Evolutionary conservation across 2,797 vertebrate species (phyloP).

Genomic region (Urosaurus nigricauda): DNA sequence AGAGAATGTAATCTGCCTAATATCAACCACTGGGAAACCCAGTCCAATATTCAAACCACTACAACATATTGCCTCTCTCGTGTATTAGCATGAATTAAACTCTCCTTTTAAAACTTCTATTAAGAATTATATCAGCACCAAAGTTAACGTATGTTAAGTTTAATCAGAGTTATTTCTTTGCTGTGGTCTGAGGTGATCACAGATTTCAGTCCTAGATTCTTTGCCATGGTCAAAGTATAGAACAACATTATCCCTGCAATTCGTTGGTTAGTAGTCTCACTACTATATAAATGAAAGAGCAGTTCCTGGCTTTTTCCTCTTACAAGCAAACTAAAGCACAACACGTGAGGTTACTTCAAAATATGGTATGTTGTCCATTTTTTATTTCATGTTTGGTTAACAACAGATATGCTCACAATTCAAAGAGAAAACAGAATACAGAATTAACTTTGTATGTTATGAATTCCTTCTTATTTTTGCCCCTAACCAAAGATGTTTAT

Average conservation of each 20-base stretch:
- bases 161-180: neutral
- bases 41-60: no score
- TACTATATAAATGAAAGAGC: constrained; percentile 16
- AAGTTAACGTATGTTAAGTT: neutral
- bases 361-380: neutral
- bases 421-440: constrained; percentile 31
- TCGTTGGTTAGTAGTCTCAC: neutral
- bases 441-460: neutral
- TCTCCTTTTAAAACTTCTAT: neutral
- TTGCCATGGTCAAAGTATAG: neutral
- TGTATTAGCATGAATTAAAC: neutral
- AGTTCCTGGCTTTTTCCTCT: neutral
- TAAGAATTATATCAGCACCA: neutral
- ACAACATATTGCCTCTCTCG: neutral
- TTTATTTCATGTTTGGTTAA: rapidly evolving
- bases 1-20: no score
- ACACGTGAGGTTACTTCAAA: neutral
- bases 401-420: constrained; percentile 30
- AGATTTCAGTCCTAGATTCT: neutral
- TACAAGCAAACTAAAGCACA: neutral
- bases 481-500: neutral
- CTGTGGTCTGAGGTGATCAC: neutral
- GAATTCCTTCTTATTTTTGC: neutral
- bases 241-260: neutral
- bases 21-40: no score